Conservation (phyloP, 2,888 invertebrate species). For the Itoplectis maculator region DNA sequence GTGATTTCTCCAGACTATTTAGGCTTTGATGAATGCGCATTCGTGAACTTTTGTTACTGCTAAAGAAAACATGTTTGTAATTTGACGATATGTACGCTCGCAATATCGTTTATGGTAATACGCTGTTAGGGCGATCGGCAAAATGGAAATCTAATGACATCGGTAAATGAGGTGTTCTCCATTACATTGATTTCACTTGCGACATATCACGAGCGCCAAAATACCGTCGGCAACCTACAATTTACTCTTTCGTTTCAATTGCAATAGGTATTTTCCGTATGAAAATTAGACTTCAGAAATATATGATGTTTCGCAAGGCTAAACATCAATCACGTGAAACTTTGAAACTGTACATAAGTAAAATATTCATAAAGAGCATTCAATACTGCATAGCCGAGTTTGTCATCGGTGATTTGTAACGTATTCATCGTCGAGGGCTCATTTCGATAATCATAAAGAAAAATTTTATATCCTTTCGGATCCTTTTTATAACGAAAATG, state of each 20-base stretch:
- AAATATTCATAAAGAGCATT: conserved; percentile 26
- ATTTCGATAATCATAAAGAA: conserved; percentile 4
- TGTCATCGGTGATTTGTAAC: not conserved
- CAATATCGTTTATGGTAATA: conserved; percentile 13
- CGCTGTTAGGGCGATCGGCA: not conserved
- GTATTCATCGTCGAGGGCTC: conserved; percentile 18
- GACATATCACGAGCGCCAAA: not conserved
- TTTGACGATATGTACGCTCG: not conserved
- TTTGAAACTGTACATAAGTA: conserved; percentile 60
- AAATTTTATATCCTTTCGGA: conserved; percentile 19
- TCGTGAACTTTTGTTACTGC: not conserved
- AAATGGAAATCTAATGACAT: conserved; percentile 22
- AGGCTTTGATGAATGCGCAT: conserved; percentile 13
- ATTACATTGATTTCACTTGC: not conserved
- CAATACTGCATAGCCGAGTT: not conserved
- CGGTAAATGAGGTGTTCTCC: not conserved
- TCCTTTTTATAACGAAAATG: conserved; percentile 22
- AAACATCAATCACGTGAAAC: not conserved
- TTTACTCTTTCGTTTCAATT: not conserved
- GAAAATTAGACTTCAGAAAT: not conserved
- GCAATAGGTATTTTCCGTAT: not conserved
- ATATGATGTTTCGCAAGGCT: not conserved
- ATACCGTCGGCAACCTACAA: not conserved
- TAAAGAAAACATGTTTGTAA: conserved; percentile 1
- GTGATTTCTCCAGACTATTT: not conserved